Base-by-base conservation (phyloP, 1,140 invertebrate species). In the Sycophaga agraensis region DNA sequence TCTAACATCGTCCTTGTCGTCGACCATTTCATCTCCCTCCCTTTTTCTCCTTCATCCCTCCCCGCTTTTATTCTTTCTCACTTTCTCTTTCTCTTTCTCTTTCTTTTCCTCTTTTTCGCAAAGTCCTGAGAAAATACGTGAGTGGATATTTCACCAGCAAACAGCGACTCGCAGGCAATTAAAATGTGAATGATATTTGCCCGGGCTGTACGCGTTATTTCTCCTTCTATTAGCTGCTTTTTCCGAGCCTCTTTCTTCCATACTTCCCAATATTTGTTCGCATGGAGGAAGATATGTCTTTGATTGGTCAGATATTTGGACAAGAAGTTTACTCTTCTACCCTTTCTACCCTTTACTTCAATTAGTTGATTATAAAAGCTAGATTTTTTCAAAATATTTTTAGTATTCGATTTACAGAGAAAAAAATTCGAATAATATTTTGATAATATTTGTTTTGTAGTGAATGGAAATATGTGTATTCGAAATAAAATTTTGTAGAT, bases 11-110 rank as follows among this genome's bases (percentile, higher is more conserved):
- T n/a, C 12, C 22, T 42, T 17, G 34, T 24, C 49, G 9, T 24
- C 6, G 12, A 21, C 34, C 21, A 51, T 51, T 51, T 65, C 67
- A 31, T 50, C 58, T 53, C 56, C 56, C 49, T 60, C 28, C 34
- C 57, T 45, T 40, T 49, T 26, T 14, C 55, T 12, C 16, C 19
- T 31, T 51, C 6, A n/a, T 12, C 4, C 55, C 62, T 49, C 59
- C 64, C 26, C 14, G 8, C 12, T 16, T 14, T 19, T 21, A 21
- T 34, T 56, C 53, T 59, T 57, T 59, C 58, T 59, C 35, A n/a
- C 53, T 63, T 64, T 21, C 17, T 26, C 21, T 24, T 19, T 16
- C 22, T 39, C 45, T 46, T 55, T 53, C 56, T 59, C 49, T 60
- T 22, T 34, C 57, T 45, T 49, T 49, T 17, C 14, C 51, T 12